A percentile compares a stretch with the other conserved stretches of the same genome.
phyloP scores from a whole-genome alignment of 2,888 invertebrate species.

The Dryomyza anilis region DNA sequence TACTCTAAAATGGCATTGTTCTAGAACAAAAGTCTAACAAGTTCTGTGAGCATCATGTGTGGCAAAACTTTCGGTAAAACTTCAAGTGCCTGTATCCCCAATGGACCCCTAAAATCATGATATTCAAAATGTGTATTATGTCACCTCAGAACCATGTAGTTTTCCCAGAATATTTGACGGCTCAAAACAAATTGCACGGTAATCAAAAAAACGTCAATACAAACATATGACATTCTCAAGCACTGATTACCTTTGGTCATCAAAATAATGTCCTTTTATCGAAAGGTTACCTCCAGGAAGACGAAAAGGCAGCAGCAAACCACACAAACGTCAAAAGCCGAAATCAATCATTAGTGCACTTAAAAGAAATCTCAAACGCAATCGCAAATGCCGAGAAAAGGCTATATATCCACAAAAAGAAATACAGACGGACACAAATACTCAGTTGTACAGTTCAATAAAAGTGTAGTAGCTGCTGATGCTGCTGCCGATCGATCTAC shows the following conservation, averaged over 20 bases:
- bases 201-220: slow-evolving; percentile 37
- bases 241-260: slow-evolving; percentile 14
- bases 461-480: slow-evolving; percentile 6
- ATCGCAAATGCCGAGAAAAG: slow-evolving; percentile 8
- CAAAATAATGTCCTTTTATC: slow-evolving; percentile 35
- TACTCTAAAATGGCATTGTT: no score
- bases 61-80: no score
- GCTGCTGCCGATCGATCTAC: neutral
- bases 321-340: neutral
- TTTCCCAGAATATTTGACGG: slow-evolving; percentile 27
- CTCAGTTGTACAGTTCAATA: no score
- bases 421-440: neutral
- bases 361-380: slow-evolving; percentile 19
- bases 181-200: slow-evolving; percentile 54
- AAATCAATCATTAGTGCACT: slow-evolving; percentile 25
- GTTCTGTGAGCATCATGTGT: no score
- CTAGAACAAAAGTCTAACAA: no score
- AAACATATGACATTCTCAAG: slow-evolving; percentile 4
- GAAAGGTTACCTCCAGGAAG: slow-evolving; percentile 21
- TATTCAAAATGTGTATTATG: no score
- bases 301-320: neutral
- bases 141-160: no score
- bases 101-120: no score
- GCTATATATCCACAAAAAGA: no score
- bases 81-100: no score